phyloP scores from a whole-genome alignment of 2,113 vertebrate species.

The Chaetodon auriga region DNA sequence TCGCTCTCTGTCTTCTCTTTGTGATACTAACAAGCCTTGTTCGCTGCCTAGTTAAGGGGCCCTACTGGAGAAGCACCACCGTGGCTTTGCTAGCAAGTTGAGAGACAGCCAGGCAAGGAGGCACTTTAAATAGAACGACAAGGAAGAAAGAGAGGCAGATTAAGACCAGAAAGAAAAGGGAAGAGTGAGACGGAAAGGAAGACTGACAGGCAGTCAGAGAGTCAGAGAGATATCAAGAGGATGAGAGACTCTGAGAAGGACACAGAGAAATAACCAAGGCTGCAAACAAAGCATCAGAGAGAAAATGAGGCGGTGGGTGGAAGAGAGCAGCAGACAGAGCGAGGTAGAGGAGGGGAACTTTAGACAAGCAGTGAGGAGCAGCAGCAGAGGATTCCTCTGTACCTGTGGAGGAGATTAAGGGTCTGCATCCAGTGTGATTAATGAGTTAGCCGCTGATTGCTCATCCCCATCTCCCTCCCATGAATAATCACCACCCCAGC shows the following conservation, averaged over 20 bases:
- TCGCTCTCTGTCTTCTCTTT: slow-evolving; percentile 7
- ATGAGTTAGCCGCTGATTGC: slow-evolving; percentile 79
- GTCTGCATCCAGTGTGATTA: slow-evolving; percentile 79
- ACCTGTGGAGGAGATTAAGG: slow-evolving; percentile 81
- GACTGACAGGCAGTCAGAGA: slow-evolving; percentile 39
- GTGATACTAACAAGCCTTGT: slow-evolving; percentile 47
- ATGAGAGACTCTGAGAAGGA: slow-evolving; percentile 37
- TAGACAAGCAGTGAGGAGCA: slow-evolving; percentile 43
- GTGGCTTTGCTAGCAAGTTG: slow-evolving; percentile 9
- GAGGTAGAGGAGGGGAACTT: slow-evolving; percentile 15
- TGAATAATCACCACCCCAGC: slow-evolving; percentile 77
- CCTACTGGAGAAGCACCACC: slow-evolving; percentile 12
- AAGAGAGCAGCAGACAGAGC: slow-evolving; percentile 24
- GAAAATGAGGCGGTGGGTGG: slow-evolving; percentile 48
- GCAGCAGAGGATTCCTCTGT: slow-evolving; percentile 58
- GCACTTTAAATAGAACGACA: slow-evolving; percentile 12
- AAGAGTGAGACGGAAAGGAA: slow-evolving; percentile 16
- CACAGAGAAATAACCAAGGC: slow-evolving; percentile 47
- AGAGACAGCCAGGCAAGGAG: slow-evolving; percentile 13
- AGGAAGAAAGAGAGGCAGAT: slow-evolving; percentile 15
- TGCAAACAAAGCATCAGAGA: slow-evolving; percentile 57
- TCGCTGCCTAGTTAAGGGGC: slow-evolving; percentile 34
- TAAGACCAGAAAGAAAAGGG: slow-evolving; percentile 19
- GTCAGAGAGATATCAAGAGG: slow-evolving; percentile 32
- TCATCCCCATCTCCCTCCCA: slow-evolving; percentile 71